Percentiles rank a stretch among this genome's conserved stretches.
phyloP scores from a whole-genome alignment of 2,797 vertebrate species.

The Eulemur coronatus region DNA sequence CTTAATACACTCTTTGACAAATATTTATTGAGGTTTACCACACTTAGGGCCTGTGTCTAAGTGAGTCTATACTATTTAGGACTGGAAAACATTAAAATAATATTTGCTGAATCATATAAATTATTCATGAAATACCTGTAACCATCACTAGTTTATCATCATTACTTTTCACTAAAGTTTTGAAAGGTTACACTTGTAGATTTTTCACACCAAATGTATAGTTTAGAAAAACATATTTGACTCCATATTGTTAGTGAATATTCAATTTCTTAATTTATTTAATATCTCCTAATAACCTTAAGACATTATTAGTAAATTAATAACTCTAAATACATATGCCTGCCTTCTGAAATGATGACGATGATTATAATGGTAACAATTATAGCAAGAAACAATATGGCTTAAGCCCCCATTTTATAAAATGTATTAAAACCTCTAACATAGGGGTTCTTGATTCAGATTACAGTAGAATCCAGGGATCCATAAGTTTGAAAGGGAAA shows the following conservation, averaged over 20 bases:
- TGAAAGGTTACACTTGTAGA: neutral
- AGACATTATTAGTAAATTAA: neutral
- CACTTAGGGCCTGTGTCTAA: neutral
- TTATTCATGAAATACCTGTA: neutral
- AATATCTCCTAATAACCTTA: neutral
- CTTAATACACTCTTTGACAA: neutral
- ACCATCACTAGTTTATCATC: neutral
- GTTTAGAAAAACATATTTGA: neutral
- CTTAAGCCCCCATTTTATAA: neutral
- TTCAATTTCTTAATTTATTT: neutral
- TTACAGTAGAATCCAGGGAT: neutral
- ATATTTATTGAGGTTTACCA: neutral
- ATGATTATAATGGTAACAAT: neutral
- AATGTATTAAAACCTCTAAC: neutral
- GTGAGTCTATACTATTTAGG: neutral
- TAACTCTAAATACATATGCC: neutral
- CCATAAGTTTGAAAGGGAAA: neutral
- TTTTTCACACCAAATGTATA: neutral
- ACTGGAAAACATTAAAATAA: neutral
- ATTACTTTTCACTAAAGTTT: neutral
- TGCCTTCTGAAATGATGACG: neutral
- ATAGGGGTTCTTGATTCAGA: neutral
- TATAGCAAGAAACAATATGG: neutral
- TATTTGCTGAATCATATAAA: neutral
- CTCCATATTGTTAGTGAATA: neutral